Evolutionary conservation across 2,888 invertebrate genomes (phyloP), one percentile per base, ranked within the genome.

Genomic region (Anoncus sp.): DNA sequence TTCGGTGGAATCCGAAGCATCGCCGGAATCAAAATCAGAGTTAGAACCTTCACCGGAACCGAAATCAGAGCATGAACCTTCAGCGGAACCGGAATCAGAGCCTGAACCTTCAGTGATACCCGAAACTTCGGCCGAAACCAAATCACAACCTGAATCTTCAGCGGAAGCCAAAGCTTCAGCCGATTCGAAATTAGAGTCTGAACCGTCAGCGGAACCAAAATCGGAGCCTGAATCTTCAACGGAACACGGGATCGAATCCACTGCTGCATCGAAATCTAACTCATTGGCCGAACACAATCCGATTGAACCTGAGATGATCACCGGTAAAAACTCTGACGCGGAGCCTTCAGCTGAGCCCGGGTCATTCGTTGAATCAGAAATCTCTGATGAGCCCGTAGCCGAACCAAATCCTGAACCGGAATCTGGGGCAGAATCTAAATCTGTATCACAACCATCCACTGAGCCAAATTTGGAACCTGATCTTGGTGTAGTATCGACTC

Each of bases 101-200:
- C 85, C 83, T 20, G 86, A 85, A 74, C 84, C 87, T 7, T n/a
- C 80, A 78, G n/a, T n/a, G n/a, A n/a, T n/a, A n/a, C 67, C 81
- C 6, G 81, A 90, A 77, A 89, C 83, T 87, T 88, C 76, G 80
- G 86, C n/a, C 82, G 84, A 27, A 88, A 87, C 79, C 27, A 57
- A 81, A 71, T 66, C 80, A 59, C 72, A 87, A 75, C 85, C 84
- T 18, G 87, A 85, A 51, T 71, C 88, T 35, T 14, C 84, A 27
- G 62, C 77, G 45, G 55, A 57, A 31, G 60, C 79, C 62, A 85
- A 84, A 74, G 55, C 74, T 24, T 38, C 69, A 43, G 40, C 7
- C 5, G 51, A 47, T 27, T 49, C 63, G 53, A 63, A 24, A 9
- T 2, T 79, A 20, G 82, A 79, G 16, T 27, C 74, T 22, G 81